These are phyloP conservation scores for Semicossyphus pulcher DNA, from an alignment of 2,113 vertebrate genomes.

Conservation along the genomic window DNA sequence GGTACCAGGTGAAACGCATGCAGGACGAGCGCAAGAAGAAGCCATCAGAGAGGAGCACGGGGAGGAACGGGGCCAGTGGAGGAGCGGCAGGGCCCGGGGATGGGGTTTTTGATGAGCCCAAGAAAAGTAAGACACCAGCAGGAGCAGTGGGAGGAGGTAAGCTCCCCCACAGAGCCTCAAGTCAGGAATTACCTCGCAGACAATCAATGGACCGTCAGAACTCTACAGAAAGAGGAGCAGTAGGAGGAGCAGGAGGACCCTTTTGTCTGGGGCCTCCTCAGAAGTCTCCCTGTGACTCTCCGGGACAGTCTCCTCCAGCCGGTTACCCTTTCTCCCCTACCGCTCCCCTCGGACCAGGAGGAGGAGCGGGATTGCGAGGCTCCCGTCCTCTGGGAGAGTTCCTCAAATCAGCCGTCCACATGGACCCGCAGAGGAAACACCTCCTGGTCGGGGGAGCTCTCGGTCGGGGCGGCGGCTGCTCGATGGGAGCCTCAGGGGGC, in stretches of 20 bases:
- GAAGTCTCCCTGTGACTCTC: conserved; percentile 91
- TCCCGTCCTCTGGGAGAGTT: conserved; percentile 96
- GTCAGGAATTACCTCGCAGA: conserved; percentile 90
- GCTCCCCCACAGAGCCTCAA: conserved; percentile 85
- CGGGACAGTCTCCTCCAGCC: conserved; percentile 91
- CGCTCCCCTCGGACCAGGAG: conserved; percentile 69
- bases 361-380: conserved; percentile 84
- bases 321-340: conserved; percentile 92
- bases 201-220: conserved; percentile 95
- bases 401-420: conserved; percentile 93
- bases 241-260: conserved; percentile 36
- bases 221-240: conserved; percentile 88
- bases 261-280: conserved; percentile 77
- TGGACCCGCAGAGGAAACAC: conserved; percentile 92
- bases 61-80: conserved; percentile 72
- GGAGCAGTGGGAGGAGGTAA: conserved; percentile 80
- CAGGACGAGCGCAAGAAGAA: conserved; percentile 98
- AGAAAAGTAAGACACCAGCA: conserved; percentile 84
- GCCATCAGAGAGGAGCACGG: conserved; percentile 85
- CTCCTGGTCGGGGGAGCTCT: conserved; percentile 82
- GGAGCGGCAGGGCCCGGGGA: conserved; percentile 59
- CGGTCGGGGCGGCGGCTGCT: conserved; percentile 77
- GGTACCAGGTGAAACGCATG: conserved; percentile 97
- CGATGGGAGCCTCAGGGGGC: conserved; percentile 66
- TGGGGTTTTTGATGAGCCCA: conserved; percentile 86